Percentiles rank a stretch among this genome's conserved stretches.
These are phyloP conservation scores for Drosophila pseudotakahashii DNA, from an alignment of 2,888 invertebrate species.

Conservation along the genomic window DNA sequence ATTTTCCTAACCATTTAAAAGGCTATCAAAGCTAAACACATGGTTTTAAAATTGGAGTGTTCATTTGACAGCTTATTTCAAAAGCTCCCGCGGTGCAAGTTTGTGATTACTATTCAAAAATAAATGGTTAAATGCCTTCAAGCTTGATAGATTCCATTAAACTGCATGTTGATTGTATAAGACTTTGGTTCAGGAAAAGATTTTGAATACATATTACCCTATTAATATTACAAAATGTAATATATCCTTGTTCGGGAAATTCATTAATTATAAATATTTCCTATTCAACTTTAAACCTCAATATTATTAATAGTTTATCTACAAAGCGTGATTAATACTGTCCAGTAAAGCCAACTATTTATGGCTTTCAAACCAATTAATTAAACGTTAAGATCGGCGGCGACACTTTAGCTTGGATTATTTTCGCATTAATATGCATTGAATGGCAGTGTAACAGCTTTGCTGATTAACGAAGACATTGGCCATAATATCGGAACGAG, in stretches of 20 bases:
- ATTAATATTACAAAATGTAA: not conserved
- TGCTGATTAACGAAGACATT: slow-evolving; percentile 4
- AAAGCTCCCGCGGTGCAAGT: too few relatives aligned
- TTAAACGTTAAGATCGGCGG: slow-evolving; percentile 8
- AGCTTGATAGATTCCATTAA: too few relatives aligned
- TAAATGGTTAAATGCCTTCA: too few relatives aligned
- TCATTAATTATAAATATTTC: not conserved
- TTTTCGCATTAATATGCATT: slow-evolving; percentile 27
- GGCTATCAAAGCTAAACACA: too few relatives aligned
- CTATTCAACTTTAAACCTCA: not conserved
- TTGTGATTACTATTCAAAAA: too few relatives aligned
- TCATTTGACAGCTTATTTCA: too few relatives aligned
- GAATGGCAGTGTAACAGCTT: slow-evolving; percentile 15
- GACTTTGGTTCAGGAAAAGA: not conserved
- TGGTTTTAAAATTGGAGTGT: too few relatives aligned
- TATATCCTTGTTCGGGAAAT: not conserved
- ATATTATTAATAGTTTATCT: not conserved
- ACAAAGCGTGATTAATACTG: slow-evolving; percentile 1
- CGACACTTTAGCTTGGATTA: slow-evolving; percentile 13
- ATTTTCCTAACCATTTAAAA: too few relatives aligned
- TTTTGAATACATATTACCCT: too few relatives aligned
- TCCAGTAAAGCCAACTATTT: slow-evolving; percentile 12
- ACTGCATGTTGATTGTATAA: not conserved
- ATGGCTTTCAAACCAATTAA: slow-evolving; percentile 27
- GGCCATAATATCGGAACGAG: slow-evolving; percentile 10